These are phyloP conservation scores for Cardinalis cardinalis DNA, from an alignment of 2,113 vertebrate genomes.

Conservation along the genomic window DNA sequence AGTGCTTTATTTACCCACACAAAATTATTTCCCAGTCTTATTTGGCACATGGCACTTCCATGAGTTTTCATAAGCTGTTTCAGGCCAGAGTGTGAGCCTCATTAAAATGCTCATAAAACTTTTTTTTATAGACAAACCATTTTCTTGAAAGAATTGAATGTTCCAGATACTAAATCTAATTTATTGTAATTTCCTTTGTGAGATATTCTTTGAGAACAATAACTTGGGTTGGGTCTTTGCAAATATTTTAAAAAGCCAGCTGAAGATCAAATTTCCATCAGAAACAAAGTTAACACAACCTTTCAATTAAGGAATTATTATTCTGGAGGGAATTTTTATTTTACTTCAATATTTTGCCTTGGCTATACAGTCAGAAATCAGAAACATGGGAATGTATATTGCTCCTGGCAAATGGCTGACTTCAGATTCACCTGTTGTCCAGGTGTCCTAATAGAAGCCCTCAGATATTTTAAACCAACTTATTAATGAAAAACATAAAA, in stretches of 20 bases:
- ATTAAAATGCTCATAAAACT: neutral
- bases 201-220: slow-evolving; percentile 14
- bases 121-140: neutral
- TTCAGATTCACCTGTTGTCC: neutral
- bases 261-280: slow-evolving; percentile 20
- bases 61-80: neutral
- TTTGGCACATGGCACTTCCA: neutral
- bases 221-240: neutral
- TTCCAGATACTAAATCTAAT: neutral
- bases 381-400: neutral
- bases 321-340: neutral
- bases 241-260: slow-evolving; percentile 25
- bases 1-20: neutral
- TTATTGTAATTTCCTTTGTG: neutral
- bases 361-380: neutral
- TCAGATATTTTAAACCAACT: neutral
- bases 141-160: slow-evolving; percentile 12
- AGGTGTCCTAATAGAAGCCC: neutral
- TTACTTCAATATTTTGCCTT: neutral
- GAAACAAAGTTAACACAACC: neutral
- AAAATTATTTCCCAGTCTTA: neutral
- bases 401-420: neutral
- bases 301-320: neutral
- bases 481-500: neutral
- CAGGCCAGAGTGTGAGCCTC: neutral